Percentiles rank a stretch among this genome's conserved stretches.
These are phyloP conservation scores for Diploptera punctata DNA, from an alignment of 2,888 invertebrate species.

Conservation along the genomic window DNA sequence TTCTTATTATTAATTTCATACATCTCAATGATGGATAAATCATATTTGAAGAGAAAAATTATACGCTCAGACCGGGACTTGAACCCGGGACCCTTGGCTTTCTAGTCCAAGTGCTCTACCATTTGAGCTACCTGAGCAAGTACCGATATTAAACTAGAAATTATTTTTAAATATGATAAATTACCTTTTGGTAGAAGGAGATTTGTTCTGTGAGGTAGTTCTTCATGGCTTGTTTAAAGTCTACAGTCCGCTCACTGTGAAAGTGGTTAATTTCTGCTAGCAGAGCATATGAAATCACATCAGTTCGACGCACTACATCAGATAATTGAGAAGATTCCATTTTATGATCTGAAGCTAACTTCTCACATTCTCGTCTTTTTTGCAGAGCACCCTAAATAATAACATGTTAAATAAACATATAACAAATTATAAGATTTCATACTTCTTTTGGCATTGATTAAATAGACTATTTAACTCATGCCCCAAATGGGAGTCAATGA, in stretches of 20 bases:
- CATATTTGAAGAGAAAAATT: too few species aligned
- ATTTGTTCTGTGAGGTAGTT: conserved; percentile 89
- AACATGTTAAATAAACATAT: too few species aligned
- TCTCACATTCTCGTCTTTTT: conserved; percentile 89
- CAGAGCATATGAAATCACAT: conserved; percentile 90
- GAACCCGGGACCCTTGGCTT: too few species aligned
- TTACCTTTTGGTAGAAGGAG: conserved; percentile 82
- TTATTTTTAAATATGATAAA: neutral
- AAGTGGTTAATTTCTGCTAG: conserved; percentile 96
- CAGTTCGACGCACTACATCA: conserved; percentile 83
- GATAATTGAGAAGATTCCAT: conserved; percentile 81
- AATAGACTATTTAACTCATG: too few species aligned
- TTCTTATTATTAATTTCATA: too few species aligned
- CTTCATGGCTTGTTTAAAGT: conserved; percentile 86
- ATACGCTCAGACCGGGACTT: too few species aligned
- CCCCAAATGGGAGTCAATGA: too few species aligned
- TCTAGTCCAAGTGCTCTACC: too few species aligned
- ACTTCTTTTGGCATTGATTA: too few species aligned
- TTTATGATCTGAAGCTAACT: conserved; percentile 78
- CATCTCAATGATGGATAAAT: too few species aligned
- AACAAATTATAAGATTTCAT: too few species aligned
- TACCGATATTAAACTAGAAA: neutral
- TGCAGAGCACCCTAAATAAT: conserved; percentile 79
- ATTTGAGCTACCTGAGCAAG: too few species aligned
- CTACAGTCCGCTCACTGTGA: conserved; percentile 82